Percentiles rank a stretch among this genome's conserved stretches.
Evolutionary conservation across 2,113 vertebrate genomes (phyloP).

Genomic region (Ceyx cyanopectus): DNA sequence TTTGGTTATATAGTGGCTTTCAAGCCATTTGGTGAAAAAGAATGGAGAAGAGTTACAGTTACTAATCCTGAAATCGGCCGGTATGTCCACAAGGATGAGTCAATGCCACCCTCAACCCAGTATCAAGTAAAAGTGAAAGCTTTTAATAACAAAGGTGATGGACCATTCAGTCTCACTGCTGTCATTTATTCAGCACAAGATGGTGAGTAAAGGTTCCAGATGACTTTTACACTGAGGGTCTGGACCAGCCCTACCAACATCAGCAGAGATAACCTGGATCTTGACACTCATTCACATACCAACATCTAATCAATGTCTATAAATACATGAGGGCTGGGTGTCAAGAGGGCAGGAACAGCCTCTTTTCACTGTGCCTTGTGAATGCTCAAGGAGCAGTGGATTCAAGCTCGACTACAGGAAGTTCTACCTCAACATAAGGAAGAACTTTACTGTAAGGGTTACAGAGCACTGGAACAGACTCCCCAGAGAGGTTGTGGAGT

Average conservation of each 20-base stretch:
- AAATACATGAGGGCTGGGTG: too few relatives aligned
- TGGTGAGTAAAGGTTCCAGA: slow-evolving; percentile 77
- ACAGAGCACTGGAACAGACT: too few relatives aligned
- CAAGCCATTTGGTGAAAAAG: slow-evolving; percentile 79
- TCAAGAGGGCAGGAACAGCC: too few relatives aligned
- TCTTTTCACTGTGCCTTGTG: too few relatives aligned
- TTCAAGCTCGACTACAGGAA: too few relatives aligned
- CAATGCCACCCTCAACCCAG: slow-evolving; percentile 83
- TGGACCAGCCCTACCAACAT: not conserved
- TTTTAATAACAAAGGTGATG: slow-evolving; percentile 92
- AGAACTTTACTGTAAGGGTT: too few relatives aligned
- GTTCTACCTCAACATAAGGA: too few relatives aligned
- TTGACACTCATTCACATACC: not conserved
- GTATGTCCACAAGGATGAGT: slow-evolving; percentile 92
- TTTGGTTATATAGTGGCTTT: slow-evolving; percentile 97
- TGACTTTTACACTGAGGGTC: not conserved
- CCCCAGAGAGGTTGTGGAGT: too few relatives aligned
- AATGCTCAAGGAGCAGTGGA: too few relatives aligned
- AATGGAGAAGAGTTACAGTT: slow-evolving; percentile 92
- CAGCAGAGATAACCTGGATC: not conserved
- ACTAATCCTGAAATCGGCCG: slow-evolving; percentile 85
- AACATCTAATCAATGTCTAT: not conserved
- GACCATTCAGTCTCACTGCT: slow-evolving; percentile 90
- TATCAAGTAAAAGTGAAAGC: slow-evolving; percentile 97
- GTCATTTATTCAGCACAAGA: slow-evolving; percentile 90